Evolutionary conservation across 2,888 invertebrate species (phyloP), one percentile per base, ranked within the genome.

Genomic region (Cheilosia soror): DNA sequence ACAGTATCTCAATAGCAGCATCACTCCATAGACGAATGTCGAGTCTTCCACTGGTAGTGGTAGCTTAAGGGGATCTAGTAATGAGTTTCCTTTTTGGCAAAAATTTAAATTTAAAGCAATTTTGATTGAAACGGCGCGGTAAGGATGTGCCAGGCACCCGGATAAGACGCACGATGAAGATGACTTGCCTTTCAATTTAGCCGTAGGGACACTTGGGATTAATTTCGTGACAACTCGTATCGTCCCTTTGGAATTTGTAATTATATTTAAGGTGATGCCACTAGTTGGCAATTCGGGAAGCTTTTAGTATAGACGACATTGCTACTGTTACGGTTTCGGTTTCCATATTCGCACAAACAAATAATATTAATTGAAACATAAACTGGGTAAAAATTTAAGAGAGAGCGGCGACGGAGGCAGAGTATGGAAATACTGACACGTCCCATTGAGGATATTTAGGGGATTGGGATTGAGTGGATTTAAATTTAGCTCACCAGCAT

Each of bases 61-160:
- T 78, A 78, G 82, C 86, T 86, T 78, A 69, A 73, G 86, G 86
- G 77, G 86, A 77, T 86, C 65, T 82, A 81, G 86, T 86, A 86
- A 86, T 86, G 86, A 86, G 86, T 86, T 86, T 86, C 86, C 86
- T 86, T 86, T 86, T 86, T 57, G 86, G 82, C 63, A 81, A 73
- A 82, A 86, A 86, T 82, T 86, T 86, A 86, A 81, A 86, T 86
- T 85, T 85, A 85, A 85, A 81, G 80, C 85, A 85, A 81, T 81
- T 85, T 85, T 72, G 85, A 77, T 81, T 85, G 85, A 55, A 72
- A 53, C 66, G 15, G 40, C 66, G 53, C 44, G 9, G 15, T 27
- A 37, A n/a, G 40, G 53, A n/a, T 29, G 57, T 11, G 4, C 37
- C 47, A 15, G 47, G 5, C 44, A n/a, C 44, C 15, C 15, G 15